Evolutionary conservation across 2,888 invertebrate species (phyloP).

Genomic region (Megaustenia siamemsis): DNA sequence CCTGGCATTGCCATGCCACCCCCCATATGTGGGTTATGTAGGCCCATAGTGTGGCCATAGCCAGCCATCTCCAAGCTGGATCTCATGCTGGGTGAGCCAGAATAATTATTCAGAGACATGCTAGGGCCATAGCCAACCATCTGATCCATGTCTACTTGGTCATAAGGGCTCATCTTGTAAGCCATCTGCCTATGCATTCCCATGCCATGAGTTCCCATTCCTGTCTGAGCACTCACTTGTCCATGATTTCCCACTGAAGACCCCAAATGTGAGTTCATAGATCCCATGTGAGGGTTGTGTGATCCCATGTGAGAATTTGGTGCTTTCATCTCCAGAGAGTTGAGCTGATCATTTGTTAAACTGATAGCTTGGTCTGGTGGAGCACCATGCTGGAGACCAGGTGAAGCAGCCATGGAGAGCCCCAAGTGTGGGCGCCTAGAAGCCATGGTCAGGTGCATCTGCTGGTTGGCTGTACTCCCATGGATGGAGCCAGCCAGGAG

Average conservation of each 20-base stretch:
- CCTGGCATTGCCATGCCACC: conserved; percentile 22
- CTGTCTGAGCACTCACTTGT: conserved; percentile 21
- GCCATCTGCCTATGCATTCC: conserved; percentile 33
- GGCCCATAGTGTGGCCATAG: conserved; percentile 43
- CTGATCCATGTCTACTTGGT: conserved; percentile 37
- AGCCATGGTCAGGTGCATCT: conserved; percentile 16
- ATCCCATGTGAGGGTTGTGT: conserved; percentile 47
- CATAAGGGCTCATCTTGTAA: conserved; percentile 46
- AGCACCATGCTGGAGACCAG: conserved; percentile 36
- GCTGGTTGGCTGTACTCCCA: conserved; percentile 6
- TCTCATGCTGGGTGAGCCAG: conserved; percentile 29
- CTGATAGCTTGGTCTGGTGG: conserved; percentile 29
- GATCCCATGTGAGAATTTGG: conserved; percentile 38
- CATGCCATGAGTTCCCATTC: conserved; percentile 28
- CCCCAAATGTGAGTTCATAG: conserved; percentile 47
- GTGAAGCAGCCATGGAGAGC: conserved; percentile 37
- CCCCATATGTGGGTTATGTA: conserved; percentile 35
- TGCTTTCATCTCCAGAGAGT: conserved; percentile 47
- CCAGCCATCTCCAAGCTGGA: conserved; percentile 29
- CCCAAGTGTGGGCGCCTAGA: conserved; percentile 39
- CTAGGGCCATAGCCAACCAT: conserved; percentile 39
- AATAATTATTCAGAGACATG: conserved; percentile 24
- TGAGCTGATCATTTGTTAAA: conserved; percentile 41
- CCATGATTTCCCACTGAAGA: conserved; percentile 17
- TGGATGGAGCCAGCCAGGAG: conserved; percentile 18